Percentiles rank a stretch among this genome's conserved stretches.
These are phyloP conservation scores for Limosa lapponica DNA, from an alignment of 2,797 vertebrate genomes.

Conservation along the genomic window DNA sequence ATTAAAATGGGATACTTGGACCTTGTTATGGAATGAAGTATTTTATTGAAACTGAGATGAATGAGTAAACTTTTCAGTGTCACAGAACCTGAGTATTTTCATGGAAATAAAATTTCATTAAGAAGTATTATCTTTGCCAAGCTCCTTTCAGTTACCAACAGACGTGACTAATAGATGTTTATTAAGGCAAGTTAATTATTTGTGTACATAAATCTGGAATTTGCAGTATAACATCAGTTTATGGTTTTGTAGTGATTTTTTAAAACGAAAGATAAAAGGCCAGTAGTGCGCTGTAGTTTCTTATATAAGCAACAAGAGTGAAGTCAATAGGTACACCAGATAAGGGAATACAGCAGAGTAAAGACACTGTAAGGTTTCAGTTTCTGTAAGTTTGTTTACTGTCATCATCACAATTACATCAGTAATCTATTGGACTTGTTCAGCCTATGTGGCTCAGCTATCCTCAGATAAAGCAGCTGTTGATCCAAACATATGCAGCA, in stretches of 20 bases:
- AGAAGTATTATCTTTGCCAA: not conserved
- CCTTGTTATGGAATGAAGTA: not conserved
- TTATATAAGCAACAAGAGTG: not conserved
- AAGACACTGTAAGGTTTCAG: not conserved
- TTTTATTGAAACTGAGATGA: not conserved
- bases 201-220: not conserved
- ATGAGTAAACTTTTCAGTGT: not conserved
- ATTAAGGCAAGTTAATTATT: not conserved
- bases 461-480: not conserved
- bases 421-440: not conserved
- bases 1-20: not conserved
- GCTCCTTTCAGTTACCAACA: not conserved
- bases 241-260: not conserved
- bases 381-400: not conserved
- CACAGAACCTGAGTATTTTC: not conserved
- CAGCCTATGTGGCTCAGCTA: not conserved
- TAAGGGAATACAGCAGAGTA: not conserved
- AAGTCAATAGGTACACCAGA: not conserved
- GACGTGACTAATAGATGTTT: not conserved
- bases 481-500: not conserved
- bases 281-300: not conserved
- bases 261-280: not conserved
- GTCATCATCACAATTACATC: not conserved
- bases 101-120: not conserved
- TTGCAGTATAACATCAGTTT: not conserved